Percentiles rank a stretch among this genome's conserved stretches.
phyloP scores from a whole-genome alignment of 2,797 vertebrate genomes.

The Scleropages formosus region DNA sequence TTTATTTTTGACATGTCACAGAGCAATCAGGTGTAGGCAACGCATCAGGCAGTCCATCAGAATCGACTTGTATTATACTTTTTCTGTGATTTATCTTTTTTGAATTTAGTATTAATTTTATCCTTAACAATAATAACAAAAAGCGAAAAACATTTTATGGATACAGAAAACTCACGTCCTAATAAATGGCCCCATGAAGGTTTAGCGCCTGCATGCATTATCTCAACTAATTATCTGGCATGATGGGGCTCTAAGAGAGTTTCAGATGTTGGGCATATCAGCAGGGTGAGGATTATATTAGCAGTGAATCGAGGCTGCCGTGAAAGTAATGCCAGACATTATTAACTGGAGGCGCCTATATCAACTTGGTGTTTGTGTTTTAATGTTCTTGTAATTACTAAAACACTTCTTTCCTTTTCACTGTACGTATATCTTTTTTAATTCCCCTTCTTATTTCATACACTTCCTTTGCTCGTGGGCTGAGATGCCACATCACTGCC shows the following conservation, averaged over 20 bases:
- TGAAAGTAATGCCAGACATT: too few species aligned
- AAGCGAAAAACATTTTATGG: too few species aligned
- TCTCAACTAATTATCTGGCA: not conserved
- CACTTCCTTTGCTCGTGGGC: not conserved
- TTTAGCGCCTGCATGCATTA: not conserved
- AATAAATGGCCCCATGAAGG: not conserved
- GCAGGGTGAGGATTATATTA: not conserved
- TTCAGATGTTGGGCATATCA: not conserved
- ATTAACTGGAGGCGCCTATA: not conserved
- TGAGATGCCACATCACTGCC: slow-evolving; percentile 43
- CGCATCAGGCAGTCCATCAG: too few species aligned
- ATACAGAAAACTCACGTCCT: too few species aligned
- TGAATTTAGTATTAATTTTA: too few species aligned
- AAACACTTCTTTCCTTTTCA: not conserved
- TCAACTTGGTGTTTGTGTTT: not conserved
- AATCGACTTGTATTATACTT: too few species aligned
- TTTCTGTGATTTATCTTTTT: too few species aligned
- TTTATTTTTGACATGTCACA: too few species aligned
- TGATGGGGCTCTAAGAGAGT: not conserved
- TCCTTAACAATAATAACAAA: too few species aligned
- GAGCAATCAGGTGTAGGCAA: too few species aligned
- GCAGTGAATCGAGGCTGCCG: too few species aligned
- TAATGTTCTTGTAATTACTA: not conserved
- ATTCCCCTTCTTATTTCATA: not conserved
- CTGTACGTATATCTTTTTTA: not conserved